These are phyloP conservation scores for Setipinna tenuifilis DNA, from an alignment of 2,797 vertebrate genomes.

Conservation along the genomic window DNA sequence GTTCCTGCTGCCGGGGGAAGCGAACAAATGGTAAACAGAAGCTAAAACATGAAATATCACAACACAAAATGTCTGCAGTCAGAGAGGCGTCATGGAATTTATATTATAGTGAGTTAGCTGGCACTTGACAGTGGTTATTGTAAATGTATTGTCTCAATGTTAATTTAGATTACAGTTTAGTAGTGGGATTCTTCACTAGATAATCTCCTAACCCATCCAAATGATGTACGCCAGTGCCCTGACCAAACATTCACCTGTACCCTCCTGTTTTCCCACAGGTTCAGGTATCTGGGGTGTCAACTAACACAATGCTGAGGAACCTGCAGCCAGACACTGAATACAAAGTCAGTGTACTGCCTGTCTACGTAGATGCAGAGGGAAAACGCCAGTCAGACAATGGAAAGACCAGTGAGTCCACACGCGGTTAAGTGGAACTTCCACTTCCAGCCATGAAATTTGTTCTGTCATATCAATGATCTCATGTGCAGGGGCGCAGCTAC, in stretches of 20 bases:
- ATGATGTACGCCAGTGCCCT: background rate
- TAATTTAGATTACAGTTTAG: background rate
- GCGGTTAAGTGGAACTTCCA: background rate
- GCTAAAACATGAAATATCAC: background rate
- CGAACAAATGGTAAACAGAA: conserved; percentile 77
- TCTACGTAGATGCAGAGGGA: conserved; percentile 87
- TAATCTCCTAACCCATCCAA: background rate
- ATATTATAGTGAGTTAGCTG: background rate
- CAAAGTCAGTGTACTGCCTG: conserved; percentile 85
- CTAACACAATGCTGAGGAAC: conserved; percentile 84
- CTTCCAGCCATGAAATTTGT: background rate
- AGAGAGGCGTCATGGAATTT: background rate
- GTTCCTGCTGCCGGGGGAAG: conserved; percentile 76
- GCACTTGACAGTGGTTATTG: background rate
- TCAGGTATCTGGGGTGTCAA: conserved; percentile 87
- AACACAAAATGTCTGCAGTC: background rate
- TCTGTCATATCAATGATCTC: no score
- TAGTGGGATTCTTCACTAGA: background rate
- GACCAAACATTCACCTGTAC: background rate
- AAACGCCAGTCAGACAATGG: conserved; percentile 81
- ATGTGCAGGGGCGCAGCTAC: no score
- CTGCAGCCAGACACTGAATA: conserved; percentile 88
- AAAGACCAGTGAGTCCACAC: conserved; percentile 72
- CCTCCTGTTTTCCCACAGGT: conserved; percentile 65
- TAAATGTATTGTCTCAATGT: background rate